Evolutionary conservation across 2,113 vertebrate species (phyloP).

Genomic region (Rostratula benghalensis): DNA sequence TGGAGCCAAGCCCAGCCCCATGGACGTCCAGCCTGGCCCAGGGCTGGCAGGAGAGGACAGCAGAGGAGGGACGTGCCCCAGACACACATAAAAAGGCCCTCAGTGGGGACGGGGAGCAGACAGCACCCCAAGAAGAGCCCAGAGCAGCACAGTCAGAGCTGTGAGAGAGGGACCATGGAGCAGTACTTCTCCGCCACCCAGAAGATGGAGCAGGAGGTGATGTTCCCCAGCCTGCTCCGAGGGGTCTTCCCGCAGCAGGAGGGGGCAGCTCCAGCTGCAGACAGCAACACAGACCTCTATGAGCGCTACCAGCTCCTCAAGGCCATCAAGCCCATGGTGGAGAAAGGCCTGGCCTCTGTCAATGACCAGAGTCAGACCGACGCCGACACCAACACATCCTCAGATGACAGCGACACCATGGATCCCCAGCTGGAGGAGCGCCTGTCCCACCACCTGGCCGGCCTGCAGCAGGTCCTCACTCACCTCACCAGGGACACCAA

Average conservation of each 20-base stretch:
- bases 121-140: background rate
- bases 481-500: constrained; percentile 81
- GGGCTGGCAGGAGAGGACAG: background rate
- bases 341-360: constrained; percentile 73
- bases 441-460: constrained; percentile 83
- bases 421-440: constrained; percentile 80
- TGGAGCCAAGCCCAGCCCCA: background rate
- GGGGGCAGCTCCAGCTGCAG: rapidly evolving
- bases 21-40: too few species aligned
- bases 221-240: background rate
- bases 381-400: background rate
- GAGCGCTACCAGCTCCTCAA: constrained; percentile 84
- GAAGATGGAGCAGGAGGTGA: background rate
- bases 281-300: constrained; percentile 71
- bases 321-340: constrained; percentile 79
- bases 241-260: background rate
- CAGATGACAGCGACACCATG: constrained; percentile 57
- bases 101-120: background rate
- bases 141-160: background rate
- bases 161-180: background rate
- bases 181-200: background rate
- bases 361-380: constrained; percentile 10
- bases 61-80: background rate
- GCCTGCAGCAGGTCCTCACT: constrained; percentile 82
- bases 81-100: background rate